These are phyloP conservation scores for Lasioglossum oenotherae DNA, from an alignment of 2,888 invertebrate genomes.

Conservation along the genomic window DNA sequence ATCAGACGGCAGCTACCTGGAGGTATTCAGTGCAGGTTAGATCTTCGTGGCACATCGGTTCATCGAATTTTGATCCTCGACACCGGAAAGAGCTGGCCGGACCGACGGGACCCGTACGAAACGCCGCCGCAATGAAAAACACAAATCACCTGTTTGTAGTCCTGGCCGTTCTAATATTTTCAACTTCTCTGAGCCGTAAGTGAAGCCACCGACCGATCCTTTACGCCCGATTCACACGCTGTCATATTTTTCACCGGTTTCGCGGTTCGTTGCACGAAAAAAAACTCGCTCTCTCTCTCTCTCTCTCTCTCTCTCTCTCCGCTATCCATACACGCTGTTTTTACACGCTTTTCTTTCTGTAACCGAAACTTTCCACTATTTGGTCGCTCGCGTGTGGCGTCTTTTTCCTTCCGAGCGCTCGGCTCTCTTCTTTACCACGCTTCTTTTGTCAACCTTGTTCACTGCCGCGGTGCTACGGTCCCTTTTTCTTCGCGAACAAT, in stretches of 20 bases:
- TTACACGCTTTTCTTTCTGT: neutral
- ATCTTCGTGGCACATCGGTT: constrained; percentile 59
- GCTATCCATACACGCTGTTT: neutral
- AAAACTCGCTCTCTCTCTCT: neutral
- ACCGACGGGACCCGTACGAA: neutral
- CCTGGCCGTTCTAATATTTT: constrained; percentile 72
- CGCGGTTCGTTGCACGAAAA: neutral
- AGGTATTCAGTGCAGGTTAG: constrained; percentile 74
- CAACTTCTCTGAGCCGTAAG: constrained; percentile 75
- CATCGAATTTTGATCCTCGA: constrained; percentile 48
- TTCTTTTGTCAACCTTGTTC: neutral
- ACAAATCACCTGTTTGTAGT: constrained; percentile 66
- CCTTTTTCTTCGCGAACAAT: neutral
- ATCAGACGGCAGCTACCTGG: constrained; percentile 72
- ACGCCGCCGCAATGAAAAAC: constrained; percentile 61
- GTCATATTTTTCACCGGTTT: neutral
- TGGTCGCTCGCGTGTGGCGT: neutral
- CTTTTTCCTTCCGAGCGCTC: neutral
- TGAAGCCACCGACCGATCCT: constrained; percentile 30
- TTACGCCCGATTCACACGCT: neutral
- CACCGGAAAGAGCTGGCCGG: neutral
- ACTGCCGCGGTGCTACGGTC: neutral
- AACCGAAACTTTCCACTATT: neutral
- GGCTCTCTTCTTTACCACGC: neutral
- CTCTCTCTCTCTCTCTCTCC: neutral